Evolutionary conservation across 1,140 invertebrate species (phyloP), one percentile per base, ranked within the genome.

Genomic region (Dysdera silvatica): DNA sequence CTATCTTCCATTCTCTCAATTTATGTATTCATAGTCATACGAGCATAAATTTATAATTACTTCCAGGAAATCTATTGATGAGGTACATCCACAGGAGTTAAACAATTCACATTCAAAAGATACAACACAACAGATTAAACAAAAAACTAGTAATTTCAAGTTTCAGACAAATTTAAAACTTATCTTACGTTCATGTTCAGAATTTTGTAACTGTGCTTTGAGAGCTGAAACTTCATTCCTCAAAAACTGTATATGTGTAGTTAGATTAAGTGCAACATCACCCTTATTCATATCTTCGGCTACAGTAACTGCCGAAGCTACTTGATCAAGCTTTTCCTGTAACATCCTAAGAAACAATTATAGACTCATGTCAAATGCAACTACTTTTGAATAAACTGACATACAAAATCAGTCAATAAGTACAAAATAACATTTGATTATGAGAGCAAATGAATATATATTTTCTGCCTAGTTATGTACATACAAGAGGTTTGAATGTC

Each of bases 321-420:
- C 92, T 73, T 96, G 91, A 78, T 96, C 92, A 43, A 97, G 76
- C 77, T 95, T 92, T 67, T 95, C 93, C 79, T 97, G 93, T 35
- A 97, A 79, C 64, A 66, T 66, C 24, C 64, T 66, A 18, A 6
- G 37, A 40, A 56, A 33, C 10, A 10, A 29, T 20, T 24, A 54
- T 26, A 54, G n/a, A n/a, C n/a, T n/a, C n/a, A 40, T 24, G 18
- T 3, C 32, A 32, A 29, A 59, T 59, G 8, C 18, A 10, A n/a
- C 18, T n/a, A 45, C 8, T 45, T 23, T 20, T 10, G 24, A 45
- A n/a, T n/a, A 45, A 45, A 45, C 18, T 2, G 26, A 51, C 2
- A 51, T 14, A 51, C 3, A 28, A 49, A 49, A 8, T 26, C 1
- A 23, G 20, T 16, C 47, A 49, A 49, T 16, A 24, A 49, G 7